Conservation (phyloP, 2,888 invertebrate genomes). For the Drosophila pegasa region DNA sequence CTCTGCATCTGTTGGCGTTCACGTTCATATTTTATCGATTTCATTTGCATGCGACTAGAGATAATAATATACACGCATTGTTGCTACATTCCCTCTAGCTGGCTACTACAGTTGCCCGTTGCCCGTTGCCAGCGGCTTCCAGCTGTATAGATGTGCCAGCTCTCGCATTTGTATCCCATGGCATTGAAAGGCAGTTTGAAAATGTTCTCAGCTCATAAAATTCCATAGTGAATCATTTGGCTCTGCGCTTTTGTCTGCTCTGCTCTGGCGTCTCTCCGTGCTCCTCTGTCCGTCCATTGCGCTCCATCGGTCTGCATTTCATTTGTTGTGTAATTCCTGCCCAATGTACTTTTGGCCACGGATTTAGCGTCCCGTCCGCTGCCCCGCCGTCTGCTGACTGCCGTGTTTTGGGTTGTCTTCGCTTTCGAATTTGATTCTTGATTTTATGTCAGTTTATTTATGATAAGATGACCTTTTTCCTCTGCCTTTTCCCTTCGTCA, state of each 20-base stretch:
- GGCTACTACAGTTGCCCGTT: slow-evolving; percentile 58
- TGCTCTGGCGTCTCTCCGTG: slow-evolving; percentile 57
- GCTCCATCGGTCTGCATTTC: slow-evolving; percentile 78
- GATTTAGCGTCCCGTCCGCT: slow-evolving; percentile 64
- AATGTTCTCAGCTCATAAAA: slow-evolving; percentile 82
- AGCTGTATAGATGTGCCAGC: slow-evolving; percentile 33
- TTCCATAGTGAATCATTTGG: slow-evolving; percentile 76
- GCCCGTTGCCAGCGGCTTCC: slow-evolving; percentile 10
- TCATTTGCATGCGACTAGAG: slow-evolving; percentile 70
- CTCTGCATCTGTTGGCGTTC: slow-evolving; percentile 64
- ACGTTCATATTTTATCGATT: slow-evolving; percentile 75
- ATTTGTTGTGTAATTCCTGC: slow-evolving; percentile 79
- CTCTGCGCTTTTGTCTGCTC: slow-evolving; percentile 51
- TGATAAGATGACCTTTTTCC: slow-evolving; percentile 79
- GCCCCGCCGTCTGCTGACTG: slow-evolving; percentile 19
- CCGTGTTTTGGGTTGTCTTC: slow-evolving; percentile 46
- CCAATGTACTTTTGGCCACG: slow-evolving; percentile 76
- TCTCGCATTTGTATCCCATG: slow-evolving; percentile 51
- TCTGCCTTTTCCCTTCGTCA: slow-evolving; percentile 47
- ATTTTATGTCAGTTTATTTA: slow-evolving; percentile 82
- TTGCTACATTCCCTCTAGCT: slow-evolving; percentile 26
- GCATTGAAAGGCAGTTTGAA: slow-evolving; percentile 61
- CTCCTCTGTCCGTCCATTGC: slow-evolving; percentile 30
- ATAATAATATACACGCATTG: slow-evolving; percentile 27
- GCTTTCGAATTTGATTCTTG: slow-evolving; percentile 80